Evolutionary conservation across 2,113 vertebrate genomes (phyloP).

Genomic region (Centropristis striata): DNA sequence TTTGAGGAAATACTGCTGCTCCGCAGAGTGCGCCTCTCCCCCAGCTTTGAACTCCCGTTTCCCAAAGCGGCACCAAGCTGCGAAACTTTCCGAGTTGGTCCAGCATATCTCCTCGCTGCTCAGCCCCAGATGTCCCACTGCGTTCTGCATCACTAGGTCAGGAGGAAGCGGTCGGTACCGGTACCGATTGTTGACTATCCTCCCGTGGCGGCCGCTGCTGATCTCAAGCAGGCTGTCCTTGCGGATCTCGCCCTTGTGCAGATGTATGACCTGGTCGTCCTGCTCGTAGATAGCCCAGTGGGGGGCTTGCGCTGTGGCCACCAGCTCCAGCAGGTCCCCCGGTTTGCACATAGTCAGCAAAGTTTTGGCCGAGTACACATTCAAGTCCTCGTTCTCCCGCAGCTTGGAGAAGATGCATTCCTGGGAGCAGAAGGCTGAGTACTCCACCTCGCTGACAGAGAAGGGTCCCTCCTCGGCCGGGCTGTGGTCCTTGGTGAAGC

Average conservation of each 20-base stretch:
- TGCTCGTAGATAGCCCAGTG: slow-evolving; percentile 98
- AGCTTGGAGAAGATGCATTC: slow-evolving; percentile 99
- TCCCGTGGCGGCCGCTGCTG: slow-evolving; percentile 91
- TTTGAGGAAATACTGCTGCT: slow-evolving; percentile 95
- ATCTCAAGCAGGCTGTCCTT: slow-evolving; percentile 95
- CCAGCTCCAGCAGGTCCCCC: slow-evolving; percentile 96
- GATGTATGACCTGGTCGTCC: slow-evolving; percentile 94
- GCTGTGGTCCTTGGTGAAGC: slow-evolving; percentile 90
- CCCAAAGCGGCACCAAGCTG: slow-evolving; percentile 99
- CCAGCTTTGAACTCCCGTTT: slow-evolving; percentile 99
- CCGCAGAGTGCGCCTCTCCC: slow-evolving; percentile 92
- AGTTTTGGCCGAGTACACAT: slow-evolving; percentile 91
- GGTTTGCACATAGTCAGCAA: slow-evolving; percentile 96
- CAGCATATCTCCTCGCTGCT: slow-evolving; percentile 96
- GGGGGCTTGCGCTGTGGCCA: slow-evolving; percentile 89
- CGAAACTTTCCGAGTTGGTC: slow-evolving; percentile 99
- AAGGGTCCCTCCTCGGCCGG: slow-evolving; percentile 87
- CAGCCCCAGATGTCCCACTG: slow-evolving; percentile 94
- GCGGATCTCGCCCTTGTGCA: slow-evolving; percentile 97
- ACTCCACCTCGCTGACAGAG: slow-evolving; percentile 93
- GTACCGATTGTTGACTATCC: slow-evolving; percentile 97
- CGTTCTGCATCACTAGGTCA: slow-evolving; percentile 98
- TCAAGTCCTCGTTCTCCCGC: slow-evolving; percentile 93
- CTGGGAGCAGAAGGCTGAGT: slow-evolving; percentile 97
- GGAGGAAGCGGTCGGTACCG: slow-evolving; percentile 95